Base-by-base conservation (phyloP, 37 sponge, comb jelly and placozoan genomes). In the Geodia barretti region DNA sequence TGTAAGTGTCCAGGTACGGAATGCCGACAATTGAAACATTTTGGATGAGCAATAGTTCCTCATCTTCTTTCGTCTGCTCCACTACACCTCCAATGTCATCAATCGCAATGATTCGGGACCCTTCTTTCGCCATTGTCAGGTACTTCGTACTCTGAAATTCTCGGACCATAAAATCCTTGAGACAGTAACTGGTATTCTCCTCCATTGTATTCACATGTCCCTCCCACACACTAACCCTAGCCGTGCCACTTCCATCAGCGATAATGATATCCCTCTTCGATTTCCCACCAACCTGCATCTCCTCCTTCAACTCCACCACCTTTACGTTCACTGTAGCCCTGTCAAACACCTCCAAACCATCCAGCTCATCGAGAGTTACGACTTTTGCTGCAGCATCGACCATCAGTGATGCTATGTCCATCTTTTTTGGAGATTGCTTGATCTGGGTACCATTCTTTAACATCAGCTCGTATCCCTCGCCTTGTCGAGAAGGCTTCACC, bases 321-420 rank as follows among this genome's bases (percentile, higher is more conserved):
- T 66, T 66, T 11, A 66, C 68, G 17, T 66, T 66, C 17, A 66
- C 68, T 20, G 68, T 20, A 66, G 17, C 68, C 19, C 17, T 66
- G 30, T 66, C 68, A 66, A 20, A 66, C 9, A 20, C 17, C 7
- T 7, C 8, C 17, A 66, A 9, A 66, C 11, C 7, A 17, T 47
- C 11, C 14, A 47, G 54, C 54, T 47, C 54, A 14, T 47, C 14
- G 54, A 47, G 54, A 47, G 54, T 47, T 17, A 47, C 14, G 54
- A 14, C 11, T 47, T 47, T 47, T n/a, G n/a, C n/a, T n/a, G n/a
- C n/a, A 47, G 54, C 7, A 14, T 47, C 54, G 7, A 14, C 11
- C 14, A 14, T 47, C 14, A 14, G 7, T 7, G 54, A 47, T 47
- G 54, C 54, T 47, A 47, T 47, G 14, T 47, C 54, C 7, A 47